A percentile compares a stretch with the other conserved stretches of the same genome.
Evolutionary conservation across 1,140 invertebrate species (phyloP).

Genomic region (Platorchestia sp.): DNA sequence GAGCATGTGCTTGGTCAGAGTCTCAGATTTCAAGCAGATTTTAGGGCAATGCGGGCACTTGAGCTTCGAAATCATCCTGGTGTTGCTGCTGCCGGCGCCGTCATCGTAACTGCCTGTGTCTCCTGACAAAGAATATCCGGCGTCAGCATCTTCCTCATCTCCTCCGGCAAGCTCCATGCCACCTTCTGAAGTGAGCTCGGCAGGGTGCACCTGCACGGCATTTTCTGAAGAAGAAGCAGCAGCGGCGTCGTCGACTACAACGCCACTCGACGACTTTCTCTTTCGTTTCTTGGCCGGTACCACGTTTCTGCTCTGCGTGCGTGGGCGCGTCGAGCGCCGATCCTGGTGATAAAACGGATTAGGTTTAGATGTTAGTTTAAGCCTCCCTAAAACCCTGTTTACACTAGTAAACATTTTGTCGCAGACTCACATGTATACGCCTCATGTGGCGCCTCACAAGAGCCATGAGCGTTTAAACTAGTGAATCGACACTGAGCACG

Average conservation of each 20-base stretch:
- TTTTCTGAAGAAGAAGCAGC: neutral
- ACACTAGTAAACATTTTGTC: too few species aligned
- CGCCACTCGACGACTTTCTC: neutral
- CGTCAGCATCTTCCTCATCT: neutral
- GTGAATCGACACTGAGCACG: too few species aligned
- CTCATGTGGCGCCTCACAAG: too few species aligned
- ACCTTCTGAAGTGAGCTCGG: slow-evolving; percentile 20
- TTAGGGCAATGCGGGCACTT: slow-evolving; percentile 38
- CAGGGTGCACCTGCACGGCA: neutral
- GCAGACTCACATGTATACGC: too few species aligned
- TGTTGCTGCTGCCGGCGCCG: neutral
- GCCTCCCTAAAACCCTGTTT: too few species aligned
- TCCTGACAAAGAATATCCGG: neutral
- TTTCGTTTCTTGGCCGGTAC: neutral
- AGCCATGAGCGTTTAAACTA: too few species aligned
- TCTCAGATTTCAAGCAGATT: neutral
- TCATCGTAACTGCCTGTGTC: neutral
- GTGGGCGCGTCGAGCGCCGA: neutral
- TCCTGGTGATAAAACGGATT: too few species aligned
- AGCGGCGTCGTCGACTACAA: neutral
- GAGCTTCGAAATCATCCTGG: neutral
- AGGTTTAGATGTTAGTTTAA: too few species aligned
- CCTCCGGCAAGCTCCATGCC: neutral
- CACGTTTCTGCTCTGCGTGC: neutral
- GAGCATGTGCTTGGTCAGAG: neutral